phyloP scores from a whole-genome alignment of 1,140 invertebrate species.

The Drosophila bifasciata region DNA sequence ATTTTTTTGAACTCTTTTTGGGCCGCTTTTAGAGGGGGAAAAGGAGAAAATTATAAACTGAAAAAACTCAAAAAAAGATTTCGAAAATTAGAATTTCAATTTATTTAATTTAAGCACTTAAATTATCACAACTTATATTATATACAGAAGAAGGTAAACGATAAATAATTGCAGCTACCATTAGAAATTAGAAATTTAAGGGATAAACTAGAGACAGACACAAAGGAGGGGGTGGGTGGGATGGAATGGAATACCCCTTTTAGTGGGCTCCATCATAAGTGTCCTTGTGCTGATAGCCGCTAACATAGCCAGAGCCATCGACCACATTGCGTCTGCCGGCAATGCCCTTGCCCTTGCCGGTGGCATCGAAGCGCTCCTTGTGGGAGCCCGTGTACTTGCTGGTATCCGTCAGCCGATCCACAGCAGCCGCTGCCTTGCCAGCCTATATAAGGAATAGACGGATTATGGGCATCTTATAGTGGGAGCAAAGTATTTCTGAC shows the following conservation, averaged over 20 bases:
- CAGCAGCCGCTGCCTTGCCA: slow-evolving; percentile 89
- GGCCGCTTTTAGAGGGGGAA: slow-evolving; percentile 20
- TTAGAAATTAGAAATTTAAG: slow-evolving; percentile 25
- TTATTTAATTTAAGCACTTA: slow-evolving; percentile 72
- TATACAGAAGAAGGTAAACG: slow-evolving; percentile 40
- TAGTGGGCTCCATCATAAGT: slow-evolving; percentile 88
- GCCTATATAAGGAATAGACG: slow-evolving; percentile 76
- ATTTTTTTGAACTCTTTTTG: slow-evolving; percentile 41
- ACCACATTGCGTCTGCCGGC: slow-evolving; percentile 92
- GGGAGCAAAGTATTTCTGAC: slow-evolving; percentile 17
- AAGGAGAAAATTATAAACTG: slow-evolving; percentile 24
- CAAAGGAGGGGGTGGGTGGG: slow-evolving; percentile 12
- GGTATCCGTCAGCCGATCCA: slow-evolving; percentile 94
- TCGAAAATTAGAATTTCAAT: slow-evolving; percentile 39
- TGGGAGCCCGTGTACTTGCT: slow-evolving; percentile 96
- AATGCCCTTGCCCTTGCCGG: slow-evolving; percentile 95
- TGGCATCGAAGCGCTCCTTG: slow-evolving; percentile 93
- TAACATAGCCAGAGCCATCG: slow-evolving; percentile 93
- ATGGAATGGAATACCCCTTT: slow-evolving; percentile 8
- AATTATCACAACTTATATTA: slow-evolving; percentile 76
- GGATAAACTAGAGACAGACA: slow-evolving; percentile 48
- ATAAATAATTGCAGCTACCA: slow-evolving; percentile 62
- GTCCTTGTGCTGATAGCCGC: slow-evolving; percentile 95
- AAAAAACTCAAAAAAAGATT: slow-evolving; percentile 20
- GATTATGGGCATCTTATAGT: neutral